A percentile compares a stretch with the other conserved stretches of the same genome.
These are phyloP conservation scores for Autographa gamma DNA, from an alignment of 2,888 invertebrate species.

Conservation along the genomic window DNA sequence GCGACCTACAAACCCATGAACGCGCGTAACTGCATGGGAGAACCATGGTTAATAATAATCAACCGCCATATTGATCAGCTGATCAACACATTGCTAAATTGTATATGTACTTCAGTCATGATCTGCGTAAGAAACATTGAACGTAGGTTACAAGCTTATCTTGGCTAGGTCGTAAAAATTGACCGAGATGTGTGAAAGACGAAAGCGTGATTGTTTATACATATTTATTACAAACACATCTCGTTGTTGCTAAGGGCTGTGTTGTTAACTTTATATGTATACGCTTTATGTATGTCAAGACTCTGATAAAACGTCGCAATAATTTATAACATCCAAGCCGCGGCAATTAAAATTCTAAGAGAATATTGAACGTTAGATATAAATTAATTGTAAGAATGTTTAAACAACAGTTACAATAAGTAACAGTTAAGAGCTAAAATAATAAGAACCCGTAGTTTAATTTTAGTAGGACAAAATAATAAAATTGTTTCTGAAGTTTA, in stretches of 20 bases:
- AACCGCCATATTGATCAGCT: conserved; percentile 52
- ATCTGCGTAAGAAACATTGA: conserved; percentile 22
- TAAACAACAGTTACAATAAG: conserved; percentile 2
- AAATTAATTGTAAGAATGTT: not conserved
- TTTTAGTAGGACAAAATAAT: not conserved
- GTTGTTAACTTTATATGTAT: conserved; percentile 39
- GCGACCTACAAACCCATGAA: conserved; percentile 81
- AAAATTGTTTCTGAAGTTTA: conserved; percentile 16
- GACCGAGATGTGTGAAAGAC: conserved; percentile 50
- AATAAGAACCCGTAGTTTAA: not conserved
- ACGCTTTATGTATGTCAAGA: conserved; percentile 42
- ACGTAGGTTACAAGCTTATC: conserved; percentile 40
- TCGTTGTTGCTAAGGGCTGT: conserved; percentile 43
- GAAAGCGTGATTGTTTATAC: conserved; percentile 36
- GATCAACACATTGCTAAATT: conserved; percentile 41
- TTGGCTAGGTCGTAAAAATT: conserved; percentile 42
- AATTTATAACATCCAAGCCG: conserved; percentile 32
- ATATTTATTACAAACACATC: conserved; percentile 17
- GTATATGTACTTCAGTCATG: conserved; percentile 22
- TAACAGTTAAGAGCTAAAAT: not conserved
- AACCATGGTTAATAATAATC: conserved; percentile 75
- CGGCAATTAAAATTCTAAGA: not conserved
- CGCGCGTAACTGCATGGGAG: conserved; percentile 64
- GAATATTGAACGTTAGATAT: not conserved
- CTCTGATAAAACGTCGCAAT: conserved; percentile 39